Evolutionary conservation across 1,140 invertebrate species (phyloP).

Genomic region (Pseudomyrmex flavicornis): DNA sequence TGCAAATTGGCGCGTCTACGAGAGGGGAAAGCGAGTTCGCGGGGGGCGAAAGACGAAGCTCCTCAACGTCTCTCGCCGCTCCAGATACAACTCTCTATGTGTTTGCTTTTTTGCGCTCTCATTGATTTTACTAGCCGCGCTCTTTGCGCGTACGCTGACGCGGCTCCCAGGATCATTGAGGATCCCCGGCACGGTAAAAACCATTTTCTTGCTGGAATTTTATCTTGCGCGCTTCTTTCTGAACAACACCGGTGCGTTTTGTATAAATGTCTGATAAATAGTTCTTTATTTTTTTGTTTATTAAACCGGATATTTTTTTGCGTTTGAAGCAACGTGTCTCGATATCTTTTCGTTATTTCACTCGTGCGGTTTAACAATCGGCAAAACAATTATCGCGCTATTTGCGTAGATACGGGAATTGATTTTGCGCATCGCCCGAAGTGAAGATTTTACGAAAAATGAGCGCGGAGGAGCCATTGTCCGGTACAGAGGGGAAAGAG

Average conservation of each 20-base stretch:
- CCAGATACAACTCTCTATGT: slow-evolving; percentile 10
- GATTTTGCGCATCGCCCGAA: slow-evolving; percentile 33
- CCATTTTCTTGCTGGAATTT: slow-evolving; percentile 44
- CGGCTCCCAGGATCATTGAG: slow-evolving; percentile 30
- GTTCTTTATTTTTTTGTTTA: background rate
- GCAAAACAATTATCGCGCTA: too few species aligned
- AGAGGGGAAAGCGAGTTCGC: slow-evolving; percentile 19
- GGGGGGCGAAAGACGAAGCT: slow-evolving; percentile 39
- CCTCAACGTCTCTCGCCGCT: background rate
- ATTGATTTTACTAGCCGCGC: slow-evolving; percentile 57
- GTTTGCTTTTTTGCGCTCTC: slow-evolving; percentile 52
- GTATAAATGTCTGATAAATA: background rate
- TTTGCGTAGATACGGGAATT: slow-evolving; percentile 31
- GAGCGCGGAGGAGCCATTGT: slow-evolving; percentile 65
- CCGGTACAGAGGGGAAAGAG: slow-evolving; percentile 30
- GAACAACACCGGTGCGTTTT: background rate
- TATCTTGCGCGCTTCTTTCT: slow-evolving; percentile 4
- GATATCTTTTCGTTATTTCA: too few species aligned
- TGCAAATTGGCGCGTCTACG: slow-evolving; percentile 38
- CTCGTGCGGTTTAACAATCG: background rate
- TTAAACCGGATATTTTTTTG: slow-evolving; percentile 3
- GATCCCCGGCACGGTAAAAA: slow-evolving; percentile 29
- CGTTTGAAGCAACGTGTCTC: background rate
- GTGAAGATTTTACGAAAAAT: slow-evolving; percentile 47
- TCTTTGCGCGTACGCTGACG: slow-evolving; percentile 43